Conservation (phyloP, 2,797 vertebrate genomes). For the Hipposideros larvatus region DNA sequence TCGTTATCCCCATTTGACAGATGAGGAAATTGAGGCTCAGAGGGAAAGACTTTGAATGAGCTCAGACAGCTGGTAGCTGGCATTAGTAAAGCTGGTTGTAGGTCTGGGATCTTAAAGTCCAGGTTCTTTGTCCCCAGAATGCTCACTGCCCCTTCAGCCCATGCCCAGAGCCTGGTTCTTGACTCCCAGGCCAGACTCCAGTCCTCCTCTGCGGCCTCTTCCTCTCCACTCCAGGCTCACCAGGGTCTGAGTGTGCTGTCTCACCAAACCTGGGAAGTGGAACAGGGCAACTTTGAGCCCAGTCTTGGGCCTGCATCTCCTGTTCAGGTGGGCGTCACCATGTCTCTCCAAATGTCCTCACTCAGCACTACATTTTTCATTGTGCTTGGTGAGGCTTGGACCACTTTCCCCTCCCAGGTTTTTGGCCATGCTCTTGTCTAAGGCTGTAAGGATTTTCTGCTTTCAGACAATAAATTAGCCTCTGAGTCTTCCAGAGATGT, state of each 20-base stretch:
- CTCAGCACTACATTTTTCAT: not conserved
- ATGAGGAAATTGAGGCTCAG: not conserved
- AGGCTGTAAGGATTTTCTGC: conserved; percentile 64
- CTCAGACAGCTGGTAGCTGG: not conserved
- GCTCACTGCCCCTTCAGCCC: not conserved
- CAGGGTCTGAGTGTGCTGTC: not conserved
- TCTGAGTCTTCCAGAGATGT: conserved; percentile 38
- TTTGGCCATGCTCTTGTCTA: conserved; percentile 17
- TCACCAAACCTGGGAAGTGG: not conserved
- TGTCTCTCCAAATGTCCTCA: not conserved
- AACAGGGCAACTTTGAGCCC: not conserved
- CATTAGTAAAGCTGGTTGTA: not conserved
- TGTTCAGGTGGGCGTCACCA: not conserved
- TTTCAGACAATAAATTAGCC: conserved; percentile 74
- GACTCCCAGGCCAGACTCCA: not conserved
- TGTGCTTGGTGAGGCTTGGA: not conserved
- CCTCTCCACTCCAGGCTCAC: not conserved
- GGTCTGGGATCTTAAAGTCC: not conserved
- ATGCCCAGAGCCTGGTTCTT: not conserved
- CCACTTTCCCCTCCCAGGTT: not conserved
- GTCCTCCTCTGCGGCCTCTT: not conserved
- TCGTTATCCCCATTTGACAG: not conserved
- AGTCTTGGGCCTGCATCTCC: not conserved
- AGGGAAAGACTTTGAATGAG: not conserved
- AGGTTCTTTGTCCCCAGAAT: not conserved